A percentile compares a stretch with the other conserved stretches of the same genome.
Evolutionary conservation across 2,797 vertebrate genomes (phyloP).

Genomic region (Pseudochromis fuscus): DNA sequence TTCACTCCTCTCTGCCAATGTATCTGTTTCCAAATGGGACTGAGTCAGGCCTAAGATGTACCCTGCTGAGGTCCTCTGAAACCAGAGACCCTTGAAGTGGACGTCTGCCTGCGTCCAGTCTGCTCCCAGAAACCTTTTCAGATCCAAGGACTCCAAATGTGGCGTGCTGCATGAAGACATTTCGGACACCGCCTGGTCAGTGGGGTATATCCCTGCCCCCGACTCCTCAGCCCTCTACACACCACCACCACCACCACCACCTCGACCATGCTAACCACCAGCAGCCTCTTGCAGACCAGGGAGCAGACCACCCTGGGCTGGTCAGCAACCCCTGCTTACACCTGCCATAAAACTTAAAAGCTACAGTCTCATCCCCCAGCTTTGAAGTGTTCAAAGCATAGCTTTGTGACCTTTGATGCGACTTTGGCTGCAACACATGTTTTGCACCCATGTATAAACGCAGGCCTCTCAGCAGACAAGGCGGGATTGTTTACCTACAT

Average conservation of each 20-base stretch:
- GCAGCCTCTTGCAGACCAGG: slow-evolving; percentile 79
- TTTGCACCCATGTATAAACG: slow-evolving; percentile 89
- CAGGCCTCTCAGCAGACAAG: slow-evolving; percentile 82
- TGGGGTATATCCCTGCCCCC: slow-evolving; percentile 71
- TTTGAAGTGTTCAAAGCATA: slow-evolving; percentile 98
- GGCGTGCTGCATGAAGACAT: slow-evolving; percentile 87
- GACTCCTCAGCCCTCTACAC: slow-evolving; percentile 39
- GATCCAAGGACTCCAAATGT: slow-evolving; percentile 84
- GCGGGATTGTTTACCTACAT: slow-evolving; percentile 87
- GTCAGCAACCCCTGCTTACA: slow-evolving; percentile 95
- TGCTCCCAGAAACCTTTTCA: slow-evolving; percentile 84
- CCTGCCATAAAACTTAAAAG: slow-evolving; percentile 98
- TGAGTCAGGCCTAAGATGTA: slow-evolving; percentile 85
- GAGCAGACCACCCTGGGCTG: slow-evolving; percentile 90
- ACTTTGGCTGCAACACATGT: slow-evolving; percentile 90
- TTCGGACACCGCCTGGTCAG: slow-evolving; percentile 84
- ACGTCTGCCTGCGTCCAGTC: slow-evolving; percentile 90
- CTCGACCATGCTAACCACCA: slow-evolving; percentile 70
- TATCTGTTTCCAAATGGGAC: slow-evolving; percentile 85
- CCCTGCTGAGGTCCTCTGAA: slow-evolving; percentile 98
- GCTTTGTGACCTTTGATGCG: slow-evolving; percentile 93
- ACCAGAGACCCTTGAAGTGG: slow-evolving; percentile 99
- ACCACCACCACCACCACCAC: slow-evolving; percentile 61
- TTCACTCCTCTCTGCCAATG: slow-evolving; percentile 84
- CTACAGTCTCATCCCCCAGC: slow-evolving; percentile 88